Evolutionary conservation across 2,888 invertebrate genomes (phyloP).

Genomic region (Eucera pruinosa): DNA sequence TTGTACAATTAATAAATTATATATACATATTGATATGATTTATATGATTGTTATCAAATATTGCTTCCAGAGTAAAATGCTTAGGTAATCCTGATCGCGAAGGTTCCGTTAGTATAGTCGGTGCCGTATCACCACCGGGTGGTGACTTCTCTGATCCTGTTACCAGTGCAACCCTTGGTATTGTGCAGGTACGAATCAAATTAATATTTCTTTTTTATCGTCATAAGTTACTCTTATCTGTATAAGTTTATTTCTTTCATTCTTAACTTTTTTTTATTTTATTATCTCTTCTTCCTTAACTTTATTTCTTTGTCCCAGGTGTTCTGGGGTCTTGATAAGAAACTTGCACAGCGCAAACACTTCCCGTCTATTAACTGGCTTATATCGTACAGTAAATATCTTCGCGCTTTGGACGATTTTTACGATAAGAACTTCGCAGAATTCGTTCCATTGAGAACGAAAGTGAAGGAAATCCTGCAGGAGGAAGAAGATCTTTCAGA

Average conservation of each 20-base stretch:
- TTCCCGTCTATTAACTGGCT: slow-evolving; percentile 99
- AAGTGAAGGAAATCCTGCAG: slow-evolving; percentile 97
- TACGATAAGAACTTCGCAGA: slow-evolving; percentile 99
- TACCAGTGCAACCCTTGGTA: slow-evolving; percentile 98
- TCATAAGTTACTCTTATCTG: not conserved
- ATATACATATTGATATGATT: too few species aligned
- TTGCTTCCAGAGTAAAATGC: slow-evolving; percentile 91
- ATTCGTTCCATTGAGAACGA: slow-evolving; percentile 98
- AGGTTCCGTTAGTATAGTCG: slow-evolving; percentile 99
- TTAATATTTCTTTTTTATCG: not conserved
- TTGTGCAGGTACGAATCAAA: slow-evolving; percentile 89
- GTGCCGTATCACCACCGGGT: slow-evolving; percentile 99
- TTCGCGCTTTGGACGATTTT: slow-evolving; percentile 99
- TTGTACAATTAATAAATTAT: too few species aligned
- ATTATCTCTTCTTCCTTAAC: too few species aligned
- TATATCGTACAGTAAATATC: slow-evolving; percentile 98
- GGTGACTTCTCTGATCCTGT: slow-evolving; percentile 99
- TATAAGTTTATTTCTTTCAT: too few species aligned
- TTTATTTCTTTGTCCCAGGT: slow-evolving; percentile 85
- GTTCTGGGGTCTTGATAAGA: slow-evolving; percentile 99
- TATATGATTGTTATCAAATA: slow-evolving; percentile 7
- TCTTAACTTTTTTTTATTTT: too few species aligned
- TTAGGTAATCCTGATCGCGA: slow-evolving; percentile 99
- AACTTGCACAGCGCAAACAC: slow-evolving; percentile 99
- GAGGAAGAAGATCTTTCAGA: slow-evolving; percentile 99